Evolutionary conservation across 2,113 vertebrate species (phyloP), one percentile per base, ranked within the genome.

Genomic region (Gnathonemus longibarbis): DNA sequence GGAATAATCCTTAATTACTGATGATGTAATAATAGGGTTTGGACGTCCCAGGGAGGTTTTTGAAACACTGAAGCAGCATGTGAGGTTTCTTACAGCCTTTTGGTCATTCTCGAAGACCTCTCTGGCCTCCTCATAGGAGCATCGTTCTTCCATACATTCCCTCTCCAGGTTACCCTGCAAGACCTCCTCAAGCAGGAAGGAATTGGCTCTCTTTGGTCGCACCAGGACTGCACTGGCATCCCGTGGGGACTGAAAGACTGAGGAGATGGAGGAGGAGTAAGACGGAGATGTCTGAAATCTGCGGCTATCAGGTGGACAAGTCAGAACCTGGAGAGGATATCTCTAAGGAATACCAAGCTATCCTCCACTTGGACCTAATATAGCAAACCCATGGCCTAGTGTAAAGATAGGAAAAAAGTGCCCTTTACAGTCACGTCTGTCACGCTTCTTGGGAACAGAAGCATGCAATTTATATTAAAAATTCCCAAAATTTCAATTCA

Each of bases 131-230:
- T 99, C 98, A 0, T 93, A 95, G 0, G 27, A 92, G 56, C 98
- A 99, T 15, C 13, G 85, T 92, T 99, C 98, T 92, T 99, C 98
- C 0, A 93, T 89, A 46, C 98, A 99, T 91, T 99, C 98, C 24
- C 94, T 94, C 94, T 99, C 97, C 94, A 99, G 94, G 93, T 97
- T 95, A 1, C 97, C 98, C 92, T 95, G 90, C 1, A 96, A 91
- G 15, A 99, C 4, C 92, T 99, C 98, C 91, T 99, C 98, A 88
- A 98, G 0, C 21, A 97, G 74, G 0, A 95, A 94, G 31, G 46
- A 53, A 88, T 95, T 96, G 5, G 94, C 97, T 19, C 97, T 95
- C 80, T 93, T 96, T 84, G 95, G 90, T 62, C 98, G 93, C 85
- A 93, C 91, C 84, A 98, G 95, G 31, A 97, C 70, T 0, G 85